These are phyloP conservation scores for Geophilus truncorum DNA, from an alignment of 2,888 invertebrate genomes.

Conservation along the genomic window DNA sequence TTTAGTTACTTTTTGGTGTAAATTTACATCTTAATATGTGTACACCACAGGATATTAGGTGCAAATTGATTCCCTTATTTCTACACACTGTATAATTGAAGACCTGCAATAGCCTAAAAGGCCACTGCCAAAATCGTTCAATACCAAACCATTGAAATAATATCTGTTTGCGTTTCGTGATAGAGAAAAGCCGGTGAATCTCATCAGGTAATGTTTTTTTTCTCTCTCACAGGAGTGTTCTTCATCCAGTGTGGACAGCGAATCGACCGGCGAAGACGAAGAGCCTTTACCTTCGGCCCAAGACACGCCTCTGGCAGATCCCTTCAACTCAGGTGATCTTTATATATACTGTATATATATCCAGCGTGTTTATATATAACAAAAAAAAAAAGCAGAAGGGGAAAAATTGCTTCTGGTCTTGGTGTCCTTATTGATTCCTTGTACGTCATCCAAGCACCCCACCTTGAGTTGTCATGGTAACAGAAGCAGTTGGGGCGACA, in stretches of 20 bases:
- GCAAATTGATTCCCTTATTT: no score
- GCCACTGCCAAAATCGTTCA: no score
- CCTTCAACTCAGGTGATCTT: background rate
- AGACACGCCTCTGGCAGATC: background rate
- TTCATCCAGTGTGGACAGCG: background rate
- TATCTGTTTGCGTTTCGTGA: no score
- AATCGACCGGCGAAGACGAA: constrained; percentile 3
- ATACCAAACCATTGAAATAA: no score
- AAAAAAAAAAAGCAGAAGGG: background rate
- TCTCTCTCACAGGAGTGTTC: background rate
- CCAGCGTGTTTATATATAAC: no score
- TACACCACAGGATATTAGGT: no score
- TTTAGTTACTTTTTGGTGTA: no score
- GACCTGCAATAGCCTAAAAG: no score
- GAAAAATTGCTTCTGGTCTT: background rate
- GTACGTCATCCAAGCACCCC: background rate
- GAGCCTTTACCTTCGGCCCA: background rate
- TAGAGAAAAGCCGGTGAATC: no score
- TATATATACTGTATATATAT: no score
- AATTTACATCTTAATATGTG: no score
- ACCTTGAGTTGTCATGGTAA: background rate
- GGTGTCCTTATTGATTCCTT: background rate
- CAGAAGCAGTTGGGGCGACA: background rate
- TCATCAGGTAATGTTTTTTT: background rate
- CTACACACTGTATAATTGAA: no score